phyloP scores from a whole-genome alignment of 1,140 invertebrate species.

The Sipha flava region DNA sequence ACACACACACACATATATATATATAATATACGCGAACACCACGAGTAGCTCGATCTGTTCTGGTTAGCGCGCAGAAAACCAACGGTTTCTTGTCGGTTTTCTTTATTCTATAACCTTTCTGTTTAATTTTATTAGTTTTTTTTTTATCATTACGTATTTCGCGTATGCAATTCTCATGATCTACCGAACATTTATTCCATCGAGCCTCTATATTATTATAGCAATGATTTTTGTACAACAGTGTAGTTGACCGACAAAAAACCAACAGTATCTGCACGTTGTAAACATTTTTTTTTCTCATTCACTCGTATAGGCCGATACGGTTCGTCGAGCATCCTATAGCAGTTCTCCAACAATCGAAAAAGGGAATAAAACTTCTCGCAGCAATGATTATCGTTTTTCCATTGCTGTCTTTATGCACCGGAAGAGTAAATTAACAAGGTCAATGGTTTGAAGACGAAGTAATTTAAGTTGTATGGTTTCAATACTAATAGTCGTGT shows the following conservation, averaged over 20 bases:
- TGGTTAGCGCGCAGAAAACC: neutral
- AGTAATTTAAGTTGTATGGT: neutral
- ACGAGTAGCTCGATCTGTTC: neutral
- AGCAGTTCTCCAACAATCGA: neutral
- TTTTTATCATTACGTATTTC: neutral
- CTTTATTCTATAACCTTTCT: neutral
- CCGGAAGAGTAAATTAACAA: constrained; percentile 21
- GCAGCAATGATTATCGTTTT: constrained; percentile 4
- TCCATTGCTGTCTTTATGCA: neutral
- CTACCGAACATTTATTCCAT: neutral
- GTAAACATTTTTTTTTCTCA: constrained; percentile 5
- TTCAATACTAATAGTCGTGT: neutral
- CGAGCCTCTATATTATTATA: neutral
- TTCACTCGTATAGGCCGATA: neutral
- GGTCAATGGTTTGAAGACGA: constrained; percentile 9
- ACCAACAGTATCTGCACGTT: neutral
- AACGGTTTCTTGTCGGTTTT: neutral
- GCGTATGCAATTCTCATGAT: neutral
- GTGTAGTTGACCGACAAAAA: neutral
- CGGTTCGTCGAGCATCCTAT: neutral
- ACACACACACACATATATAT: too few relatives aligned
- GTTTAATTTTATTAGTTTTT: neutral
- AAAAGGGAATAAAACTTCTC: neutral
- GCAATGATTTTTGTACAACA: neutral
- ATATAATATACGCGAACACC: too few relatives aligned